These are phyloP conservation scores for Melanotus villosus DNA, from an alignment of 2,888 invertebrate genomes.

Conservation along the genomic window DNA sequence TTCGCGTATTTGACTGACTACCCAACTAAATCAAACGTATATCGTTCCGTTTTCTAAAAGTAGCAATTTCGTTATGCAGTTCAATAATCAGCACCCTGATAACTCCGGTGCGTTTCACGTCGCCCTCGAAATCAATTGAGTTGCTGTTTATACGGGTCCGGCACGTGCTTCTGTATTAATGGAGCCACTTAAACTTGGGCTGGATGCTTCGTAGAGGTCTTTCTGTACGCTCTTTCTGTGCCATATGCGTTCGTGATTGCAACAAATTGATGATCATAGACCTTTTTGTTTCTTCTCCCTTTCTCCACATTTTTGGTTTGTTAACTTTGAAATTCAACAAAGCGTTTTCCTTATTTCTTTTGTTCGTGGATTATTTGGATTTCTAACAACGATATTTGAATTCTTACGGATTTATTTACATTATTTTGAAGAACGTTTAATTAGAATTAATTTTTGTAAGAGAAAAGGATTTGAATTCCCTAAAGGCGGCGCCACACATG, in stretches of 20 bases:
- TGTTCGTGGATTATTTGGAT: no score
- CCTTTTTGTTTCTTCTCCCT: conserved; percentile 1
- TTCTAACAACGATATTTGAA: no score
- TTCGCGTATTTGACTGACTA: not conserved
- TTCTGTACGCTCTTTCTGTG: conserved; percentile 29
- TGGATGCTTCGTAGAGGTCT: conserved; percentile 42
- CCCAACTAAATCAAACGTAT: not conserved
- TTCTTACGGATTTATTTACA: no score
- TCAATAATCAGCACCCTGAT: conserved; percentile 21
- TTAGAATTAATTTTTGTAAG: no score
- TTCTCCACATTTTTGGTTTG: not conserved
- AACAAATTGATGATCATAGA: conserved; percentile 41
- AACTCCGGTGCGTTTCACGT: conserved; percentile 23
- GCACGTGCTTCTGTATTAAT: conserved; percentile 50
- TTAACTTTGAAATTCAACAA: no score
- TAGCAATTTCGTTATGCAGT: conserved; percentile 22
- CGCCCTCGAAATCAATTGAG: conserved; percentile 67
- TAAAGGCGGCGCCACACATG: no score
- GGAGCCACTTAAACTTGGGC: conserved; percentile 47
- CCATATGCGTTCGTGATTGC: conserved; percentile 43
- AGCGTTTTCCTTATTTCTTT: no score
- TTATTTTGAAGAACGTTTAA: no score
- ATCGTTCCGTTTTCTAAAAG: not conserved
- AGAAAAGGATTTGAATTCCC: no score
- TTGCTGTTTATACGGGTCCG: conserved; percentile 38